Conservation (phyloP, 2,888 invertebrate genomes). For the Bombyx huttoni region DNA sequence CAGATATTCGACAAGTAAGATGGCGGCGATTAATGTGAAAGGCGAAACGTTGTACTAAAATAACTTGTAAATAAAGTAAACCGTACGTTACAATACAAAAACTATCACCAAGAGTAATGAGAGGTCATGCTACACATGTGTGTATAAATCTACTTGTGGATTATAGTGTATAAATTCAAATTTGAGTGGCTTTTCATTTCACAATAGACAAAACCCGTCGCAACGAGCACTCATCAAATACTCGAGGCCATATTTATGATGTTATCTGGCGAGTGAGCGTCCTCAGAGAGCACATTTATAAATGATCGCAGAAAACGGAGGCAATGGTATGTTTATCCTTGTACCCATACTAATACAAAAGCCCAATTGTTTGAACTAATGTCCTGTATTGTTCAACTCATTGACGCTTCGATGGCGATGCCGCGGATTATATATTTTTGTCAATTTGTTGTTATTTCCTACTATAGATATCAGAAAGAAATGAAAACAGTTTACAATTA, state of each 20-base stretch:
- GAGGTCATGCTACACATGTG: constrained; percentile 32
- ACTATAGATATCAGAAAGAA: background rate
- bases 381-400: constrained; percentile 48
- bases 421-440: constrained; percentile 38
- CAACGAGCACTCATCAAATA: constrained; percentile 58
- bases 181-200: constrained; percentile 54
- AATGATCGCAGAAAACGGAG: constrained; percentile 49
- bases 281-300: constrained; percentile 62
- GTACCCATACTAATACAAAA: constrained; percentile 13
- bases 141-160: constrained; percentile 38
- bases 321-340: constrained; percentile 58
- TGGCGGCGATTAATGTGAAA: constrained; percentile 79
- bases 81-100: constrained; percentile 38
- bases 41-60: constrained; percentile 72
- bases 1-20: constrained; percentile 70
- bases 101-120: constrained; percentile 23
- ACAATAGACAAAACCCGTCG: constrained; percentile 70
- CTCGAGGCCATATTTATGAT: constrained; percentile 78
- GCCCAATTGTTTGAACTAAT: constrained; percentile 21
- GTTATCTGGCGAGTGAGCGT: constrained; percentile 72
- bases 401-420: constrained; percentile 60
- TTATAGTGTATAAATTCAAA: constrained; percentile 31
- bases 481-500: background rate
- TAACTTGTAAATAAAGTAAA: constrained; percentile 66
- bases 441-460: background rate